Percentiles rank a stretch among this genome's conserved stretches.
Conservation (phyloP, 2,888 invertebrate species). For the Anthophora plumipes region DNA sequence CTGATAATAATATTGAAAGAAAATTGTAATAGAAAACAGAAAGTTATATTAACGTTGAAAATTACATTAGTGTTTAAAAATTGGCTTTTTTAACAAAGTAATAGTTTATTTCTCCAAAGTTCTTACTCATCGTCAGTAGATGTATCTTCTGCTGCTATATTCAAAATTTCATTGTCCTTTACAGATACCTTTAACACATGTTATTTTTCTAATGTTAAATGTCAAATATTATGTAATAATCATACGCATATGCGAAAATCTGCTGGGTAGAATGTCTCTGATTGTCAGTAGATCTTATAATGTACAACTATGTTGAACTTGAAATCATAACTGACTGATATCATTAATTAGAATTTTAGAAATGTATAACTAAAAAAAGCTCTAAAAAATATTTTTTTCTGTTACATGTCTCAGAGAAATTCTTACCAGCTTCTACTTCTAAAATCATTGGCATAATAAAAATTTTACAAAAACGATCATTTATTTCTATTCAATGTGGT, state of each 20-base stretch:
- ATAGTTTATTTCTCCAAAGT: slow-evolving; percentile 61
- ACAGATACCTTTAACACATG: slow-evolving; percentile 78
- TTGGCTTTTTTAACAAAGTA: slow-evolving; percentile 21
- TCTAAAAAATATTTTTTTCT: neutral
- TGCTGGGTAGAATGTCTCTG: slow-evolving; percentile 15
- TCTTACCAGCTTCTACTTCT: slow-evolving; percentile 18
- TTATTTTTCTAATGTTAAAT: slow-evolving; percentile 21
- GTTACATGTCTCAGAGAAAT: slow-evolving; percentile 13
- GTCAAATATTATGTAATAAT: neutral
- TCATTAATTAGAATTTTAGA: no score
- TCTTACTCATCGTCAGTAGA: slow-evolving; percentile 69
- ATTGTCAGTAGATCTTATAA: neutral
- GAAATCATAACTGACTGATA: no score
- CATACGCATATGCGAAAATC: neutral
- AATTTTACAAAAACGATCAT: neutral
- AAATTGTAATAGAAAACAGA: slow-evolving; percentile 28
- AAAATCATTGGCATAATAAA: slow-evolving; percentile 21
- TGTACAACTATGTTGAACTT: no score
- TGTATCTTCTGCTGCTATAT: slow-evolving; percentile 70
- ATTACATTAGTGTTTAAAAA: slow-evolving; percentile 23
- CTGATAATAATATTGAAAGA: slow-evolving; percentile 11
- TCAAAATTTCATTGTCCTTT: slow-evolving; percentile 71
- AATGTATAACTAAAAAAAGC: slow-evolving; percentile 9
- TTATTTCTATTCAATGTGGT: slow-evolving; percentile 2
- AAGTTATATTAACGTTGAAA: no score